Percentiles rank a stretch among this genome's conserved stretches.
Evolutionary conservation across 1,140 invertebrate genomes (phyloP).

Genomic region (Drosophila lacteicornis): DNA sequence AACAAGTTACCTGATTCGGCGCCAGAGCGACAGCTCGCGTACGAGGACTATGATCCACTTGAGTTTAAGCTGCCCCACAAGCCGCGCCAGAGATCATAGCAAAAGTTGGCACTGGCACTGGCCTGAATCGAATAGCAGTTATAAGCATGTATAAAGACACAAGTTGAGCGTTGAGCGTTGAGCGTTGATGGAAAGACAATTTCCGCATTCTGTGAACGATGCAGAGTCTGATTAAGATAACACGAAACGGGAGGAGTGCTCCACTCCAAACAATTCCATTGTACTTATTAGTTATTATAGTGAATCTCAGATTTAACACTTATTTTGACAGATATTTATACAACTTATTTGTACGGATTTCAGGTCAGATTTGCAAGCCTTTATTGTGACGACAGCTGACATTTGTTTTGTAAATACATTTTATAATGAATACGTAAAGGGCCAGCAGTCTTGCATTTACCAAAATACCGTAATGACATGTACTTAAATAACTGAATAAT

Average conservation of each 20-base stretch:
- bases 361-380: slow-evolving; percentile 2
- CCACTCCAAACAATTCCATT: slow-evolving; percentile 13
- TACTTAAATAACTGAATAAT: slow-evolving; percentile 33
- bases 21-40: slow-evolving; percentile 77
- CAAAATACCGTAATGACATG: slow-evolving; percentile 22
- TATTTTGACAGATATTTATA: slow-evolving; percentile 39
- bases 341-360: not conserved
- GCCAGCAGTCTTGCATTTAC: slow-evolving; percentile 34
- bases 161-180: not conserved
- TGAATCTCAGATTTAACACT: slow-evolving; percentile 17
- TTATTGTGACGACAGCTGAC: not conserved
- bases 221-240: slow-evolving; percentile 42
- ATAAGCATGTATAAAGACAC: slow-evolving; percentile 37
- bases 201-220: slow-evolving; percentile 24
- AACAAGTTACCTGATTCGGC: slow-evolving; percentile 80
- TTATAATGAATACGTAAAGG: slow-evolving; percentile 10
- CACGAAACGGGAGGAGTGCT: slow-evolving; percentile 9
- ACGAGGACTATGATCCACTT: slow-evolving; percentile 76
- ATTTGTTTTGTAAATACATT: slow-evolving; percentile 49
- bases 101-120: slow-evolving; percentile 3
- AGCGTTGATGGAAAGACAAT: not conserved
- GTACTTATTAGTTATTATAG: slow-evolving; percentile 44
- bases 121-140: not conserved
- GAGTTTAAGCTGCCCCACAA: slow-evolving; percentile 71
- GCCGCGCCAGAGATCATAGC: slow-evolving; percentile 58